Evolutionary conservation across 64 coral and sea anemone genomes (phyloP).

Genomic region (Stylophora pistillata): DNA sequence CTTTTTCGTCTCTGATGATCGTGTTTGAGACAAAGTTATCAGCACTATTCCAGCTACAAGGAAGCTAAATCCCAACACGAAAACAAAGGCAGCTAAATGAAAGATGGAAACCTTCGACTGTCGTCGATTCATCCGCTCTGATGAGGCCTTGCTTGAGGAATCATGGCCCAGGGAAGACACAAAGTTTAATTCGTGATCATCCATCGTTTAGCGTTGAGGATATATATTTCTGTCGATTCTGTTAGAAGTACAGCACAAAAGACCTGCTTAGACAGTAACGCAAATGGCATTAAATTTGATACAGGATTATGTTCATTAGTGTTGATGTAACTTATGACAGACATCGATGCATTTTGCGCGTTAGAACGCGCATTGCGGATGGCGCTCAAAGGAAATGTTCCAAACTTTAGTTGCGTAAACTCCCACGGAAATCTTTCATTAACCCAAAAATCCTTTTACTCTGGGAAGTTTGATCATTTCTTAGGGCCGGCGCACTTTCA

Average conservation of each 20-base stretch:
- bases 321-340: no score
- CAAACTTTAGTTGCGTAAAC: no score
- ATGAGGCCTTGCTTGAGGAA: neutral
- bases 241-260: neutral
- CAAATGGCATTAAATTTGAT: no score
- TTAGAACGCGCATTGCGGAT: no score
- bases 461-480: no score
- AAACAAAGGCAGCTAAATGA: neutral
- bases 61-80: neutral
- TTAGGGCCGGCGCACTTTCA: neutral
- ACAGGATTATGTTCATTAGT: no score
- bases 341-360: no score
- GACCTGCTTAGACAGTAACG: no score
- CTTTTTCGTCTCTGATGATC: neutral
- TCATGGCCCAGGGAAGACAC: neutral
- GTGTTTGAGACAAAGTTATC: neutral
- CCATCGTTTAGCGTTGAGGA: neutral
- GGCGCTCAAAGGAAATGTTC: no score
- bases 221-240: neutral
- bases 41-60: neutral
- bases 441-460: no score
- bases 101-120: neutral
- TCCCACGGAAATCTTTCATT: no score
- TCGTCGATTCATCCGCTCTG: neutral
- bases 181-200: conserved; percentile 16